Base-by-base conservation (phyloP, 1,140 invertebrate genomes). In the Papilio xuthus region DNA sequence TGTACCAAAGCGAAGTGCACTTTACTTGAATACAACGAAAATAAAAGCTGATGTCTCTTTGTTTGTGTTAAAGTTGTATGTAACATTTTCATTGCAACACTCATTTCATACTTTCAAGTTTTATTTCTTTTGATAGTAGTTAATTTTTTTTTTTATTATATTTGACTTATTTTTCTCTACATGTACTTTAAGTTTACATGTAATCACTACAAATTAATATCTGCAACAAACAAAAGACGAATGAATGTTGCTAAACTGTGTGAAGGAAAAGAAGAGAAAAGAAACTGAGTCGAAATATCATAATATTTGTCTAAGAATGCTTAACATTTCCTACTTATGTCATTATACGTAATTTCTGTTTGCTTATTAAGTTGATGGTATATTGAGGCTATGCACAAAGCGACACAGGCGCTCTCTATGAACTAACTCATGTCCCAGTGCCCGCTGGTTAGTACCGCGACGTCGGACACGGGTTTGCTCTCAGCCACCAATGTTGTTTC, bases 391-490 rank as follows among this genome's bases (percentile, higher is more conserved):
- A 23, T 20, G 71, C 71, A 47, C 71, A 42, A 47, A 26, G 42
- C 42, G 10, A 20, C 7, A 42, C 71, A 73, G 8, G n/a, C 18
- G 50, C 50, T n/a, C n/a, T 53, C 50, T 53, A n/a, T 53, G 1
- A 20, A 2, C 18, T 20, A 53, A 53, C 50, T 8, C 50, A 8
- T 53, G n/a, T 53, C 50, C n/a, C 44, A 47, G 13, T 47, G 13
- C 44, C 44, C 50, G 18, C 50, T 53, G 50, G 50, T 53, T 53
- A 53, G 50, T 53, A 53, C 50, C 50, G 50, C 50, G 50, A 7
- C 50, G 50, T n/a, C 7, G 42, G 42, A 73, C 71, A 73, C 42
- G 41, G 15, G 71, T 73, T 73, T 73, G 71, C 71, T 72, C 42
- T 72, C 70, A 72, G 41, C 37, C 41, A n/a, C 69, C 37, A 47